phyloP scores from a whole-genome alignment of 2,113 vertebrate species.

The Epinephelus lanceolatus region DNA sequence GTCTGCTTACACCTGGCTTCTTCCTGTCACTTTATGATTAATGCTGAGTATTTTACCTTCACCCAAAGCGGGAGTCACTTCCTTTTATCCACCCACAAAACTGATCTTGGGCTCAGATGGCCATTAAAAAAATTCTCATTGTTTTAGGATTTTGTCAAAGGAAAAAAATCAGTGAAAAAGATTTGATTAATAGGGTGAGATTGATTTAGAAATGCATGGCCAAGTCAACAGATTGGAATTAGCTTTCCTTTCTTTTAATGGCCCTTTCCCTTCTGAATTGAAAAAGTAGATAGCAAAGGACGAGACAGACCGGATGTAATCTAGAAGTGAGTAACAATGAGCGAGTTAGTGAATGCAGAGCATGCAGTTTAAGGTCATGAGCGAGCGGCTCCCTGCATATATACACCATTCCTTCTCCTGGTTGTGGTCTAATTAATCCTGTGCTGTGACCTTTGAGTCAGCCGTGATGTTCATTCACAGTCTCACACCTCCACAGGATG shows the following conservation, averaged over 20 bases:
- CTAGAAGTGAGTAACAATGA: background rate
- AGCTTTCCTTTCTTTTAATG: background rate
- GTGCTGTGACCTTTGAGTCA: constrained; percentile 54
- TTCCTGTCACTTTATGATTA: constrained; percentile 1
- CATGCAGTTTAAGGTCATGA: constrained; percentile 36
- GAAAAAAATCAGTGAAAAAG: background rate
- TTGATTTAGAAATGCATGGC: background rate
- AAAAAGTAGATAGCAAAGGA: background rate
- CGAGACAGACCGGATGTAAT: too few species aligned
- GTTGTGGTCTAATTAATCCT: constrained; percentile 46
- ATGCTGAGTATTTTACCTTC: background rate
- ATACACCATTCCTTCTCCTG: constrained; percentile 4
- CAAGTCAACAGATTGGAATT: background rate
- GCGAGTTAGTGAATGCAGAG: constrained; percentile 7
- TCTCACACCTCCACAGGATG: constrained; percentile 11
- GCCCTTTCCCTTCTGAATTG: background rate
- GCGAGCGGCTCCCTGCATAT: background rate
- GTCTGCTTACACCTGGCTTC: constrained; percentile 28
- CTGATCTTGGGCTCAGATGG: background rate
- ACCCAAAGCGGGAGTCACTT: background rate
- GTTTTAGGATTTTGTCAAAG: background rate
- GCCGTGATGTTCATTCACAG: constrained; percentile 30
- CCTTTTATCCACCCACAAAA: background rate
- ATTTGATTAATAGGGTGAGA: background rate
- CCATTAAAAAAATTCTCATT: background rate